Evolutionary conservation across 2,888 invertebrate genomes (phyloP).

Genomic region (Phrixothrix hirtus): DNA sequence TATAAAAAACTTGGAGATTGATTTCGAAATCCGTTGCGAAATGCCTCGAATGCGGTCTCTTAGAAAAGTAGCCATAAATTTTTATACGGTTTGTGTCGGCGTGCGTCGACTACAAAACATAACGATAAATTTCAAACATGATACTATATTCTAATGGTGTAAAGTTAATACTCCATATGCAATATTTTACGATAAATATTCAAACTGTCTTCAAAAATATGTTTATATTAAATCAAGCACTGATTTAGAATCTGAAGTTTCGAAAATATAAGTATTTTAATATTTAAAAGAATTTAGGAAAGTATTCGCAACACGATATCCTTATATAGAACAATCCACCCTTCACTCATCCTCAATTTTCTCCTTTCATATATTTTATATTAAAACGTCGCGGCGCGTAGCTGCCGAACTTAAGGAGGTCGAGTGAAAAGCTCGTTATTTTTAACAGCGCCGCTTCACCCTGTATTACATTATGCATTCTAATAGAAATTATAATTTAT

Average conservation of each 20-base stretch:
- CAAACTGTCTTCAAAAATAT: no score
- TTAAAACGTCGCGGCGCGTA: constrained; percentile 18
- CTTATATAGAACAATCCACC: constrained; percentile 21
- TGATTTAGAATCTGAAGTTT: background rate
- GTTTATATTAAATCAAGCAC: no score
- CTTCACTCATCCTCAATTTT: constrained; percentile 24
- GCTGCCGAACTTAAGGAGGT: constrained; percentile 24
- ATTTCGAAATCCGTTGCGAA: constrained; percentile 31
- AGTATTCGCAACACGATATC: constrained; percentile 13
- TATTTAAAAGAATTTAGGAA: constrained; percentile 18
- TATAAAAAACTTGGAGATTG: constrained; percentile 31
- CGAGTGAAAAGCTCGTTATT: constrained; percentile 27
- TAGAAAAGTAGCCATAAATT: constrained; percentile 44
- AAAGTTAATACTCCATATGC: no score
- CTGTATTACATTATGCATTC: constrained; percentile 26
- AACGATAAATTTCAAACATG: constrained; percentile 41
- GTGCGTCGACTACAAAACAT: constrained; percentile 43
- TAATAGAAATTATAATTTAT: constrained; percentile 20
- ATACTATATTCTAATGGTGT: constrained; percentile 27
- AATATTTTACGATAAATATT: background rate
- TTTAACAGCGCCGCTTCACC: constrained; percentile 22
- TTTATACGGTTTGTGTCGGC: constrained; percentile 43
- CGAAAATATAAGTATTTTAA: background rate
- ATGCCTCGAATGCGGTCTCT: constrained; percentile 34
- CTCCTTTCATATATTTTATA: constrained; percentile 27